phyloP scores from a whole-genome alignment of 1,140 invertebrate genomes.

The Hyposmocoma kahamanoa region DNA sequence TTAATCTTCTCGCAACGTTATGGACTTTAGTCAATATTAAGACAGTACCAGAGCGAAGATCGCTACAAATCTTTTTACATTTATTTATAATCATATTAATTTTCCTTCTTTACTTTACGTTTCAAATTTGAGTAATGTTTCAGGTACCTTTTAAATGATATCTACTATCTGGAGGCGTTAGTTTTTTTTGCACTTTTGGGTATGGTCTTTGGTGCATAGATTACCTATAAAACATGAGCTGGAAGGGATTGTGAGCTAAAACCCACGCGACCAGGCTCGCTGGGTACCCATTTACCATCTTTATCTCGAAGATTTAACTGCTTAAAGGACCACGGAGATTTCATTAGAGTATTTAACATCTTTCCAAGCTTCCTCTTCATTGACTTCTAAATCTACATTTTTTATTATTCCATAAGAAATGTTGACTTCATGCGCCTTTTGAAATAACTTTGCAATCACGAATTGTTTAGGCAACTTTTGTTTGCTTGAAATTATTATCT shows the following conservation, averaged over 20 bases:
- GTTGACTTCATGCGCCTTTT: background rate
- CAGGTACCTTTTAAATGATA: too few relatives aligned
- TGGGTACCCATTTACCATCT: background rate
- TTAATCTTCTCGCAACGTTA: too few relatives aligned
- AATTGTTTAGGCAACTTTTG: slow-evolving; percentile 1
- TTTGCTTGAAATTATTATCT: background rate
- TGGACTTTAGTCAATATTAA: too few relatives aligned
- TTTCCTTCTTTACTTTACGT: too few relatives aligned
- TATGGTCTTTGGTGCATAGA: background rate
- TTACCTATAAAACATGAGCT: background rate
- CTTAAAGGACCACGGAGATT: background rate
- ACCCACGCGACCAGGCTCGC: background rate
- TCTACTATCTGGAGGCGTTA: too few relatives aligned
- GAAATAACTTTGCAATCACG: background rate
- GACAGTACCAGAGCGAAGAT: too few relatives aligned
- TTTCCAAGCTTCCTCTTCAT: background rate
- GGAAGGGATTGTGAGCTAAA: background rate
- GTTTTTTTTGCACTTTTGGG: too few relatives aligned
- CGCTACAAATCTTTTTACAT: too few relatives aligned
- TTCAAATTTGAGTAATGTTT: too few relatives aligned
- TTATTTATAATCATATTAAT: too few relatives aligned
- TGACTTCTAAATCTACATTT: background rate
- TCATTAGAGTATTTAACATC: background rate
- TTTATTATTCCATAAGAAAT: background rate
- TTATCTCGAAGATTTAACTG: background rate